Percentiles rank a stretch among this genome's conserved stretches.
phyloP scores from a whole-genome alignment of 2,797 vertebrate species.

The Brachyrhaphis roseni region DNA sequence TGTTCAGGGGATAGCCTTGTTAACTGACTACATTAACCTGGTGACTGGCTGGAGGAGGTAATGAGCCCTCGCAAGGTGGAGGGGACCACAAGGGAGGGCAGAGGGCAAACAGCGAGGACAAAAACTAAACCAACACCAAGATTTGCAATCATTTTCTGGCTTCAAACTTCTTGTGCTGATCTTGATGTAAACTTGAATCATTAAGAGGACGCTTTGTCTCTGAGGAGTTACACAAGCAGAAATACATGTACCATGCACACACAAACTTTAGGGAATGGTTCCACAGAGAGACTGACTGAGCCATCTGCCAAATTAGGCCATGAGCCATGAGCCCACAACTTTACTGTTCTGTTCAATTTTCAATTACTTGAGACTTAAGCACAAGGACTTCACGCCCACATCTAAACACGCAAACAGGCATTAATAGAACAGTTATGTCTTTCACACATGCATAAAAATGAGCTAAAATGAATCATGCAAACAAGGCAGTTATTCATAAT shows the following conservation, averaged over 20 bases:
- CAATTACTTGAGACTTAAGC: slow-evolving; percentile 69
- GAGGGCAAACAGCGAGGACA: slow-evolving; percentile 4
- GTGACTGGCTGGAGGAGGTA: slow-evolving; percentile 37
- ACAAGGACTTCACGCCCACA: slow-evolving; percentile 49
- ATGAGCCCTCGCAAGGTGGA: slow-evolving; percentile 57
- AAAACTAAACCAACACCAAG: slow-evolving; percentile 26
- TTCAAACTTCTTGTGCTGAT: slow-evolving; percentile 46
- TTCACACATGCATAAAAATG: slow-evolving; percentile 42
- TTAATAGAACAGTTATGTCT: slow-evolving; percentile 42
- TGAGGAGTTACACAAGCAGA: slow-evolving; percentile 54
- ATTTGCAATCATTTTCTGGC: slow-evolving; percentile 21
- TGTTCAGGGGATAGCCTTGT: slow-evolving; percentile 31
- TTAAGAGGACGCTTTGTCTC: slow-evolving; percentile 69
- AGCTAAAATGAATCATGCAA: slow-evolving; percentile 52
- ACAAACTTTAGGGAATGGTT: slow-evolving; percentile 71
- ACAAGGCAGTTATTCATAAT: slow-evolving; percentile 47
- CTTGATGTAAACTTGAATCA: slow-evolving; percentile 60
- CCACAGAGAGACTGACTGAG: slow-evolving; percentile 74
- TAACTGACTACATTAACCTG: slow-evolving; percentile 43
- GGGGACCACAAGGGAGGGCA: slow-evolving; percentile 27
- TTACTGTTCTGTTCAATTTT: slow-evolving; percentile 79
- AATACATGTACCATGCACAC: slow-evolving; percentile 37
- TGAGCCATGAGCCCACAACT: slow-evolving; percentile 75
- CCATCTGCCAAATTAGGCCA: slow-evolving; percentile 85
- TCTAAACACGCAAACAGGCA: slow-evolving; percentile 15